Conservation (phyloP, 2,888 invertebrate species). For the Acholoe squamosa region DNA sequence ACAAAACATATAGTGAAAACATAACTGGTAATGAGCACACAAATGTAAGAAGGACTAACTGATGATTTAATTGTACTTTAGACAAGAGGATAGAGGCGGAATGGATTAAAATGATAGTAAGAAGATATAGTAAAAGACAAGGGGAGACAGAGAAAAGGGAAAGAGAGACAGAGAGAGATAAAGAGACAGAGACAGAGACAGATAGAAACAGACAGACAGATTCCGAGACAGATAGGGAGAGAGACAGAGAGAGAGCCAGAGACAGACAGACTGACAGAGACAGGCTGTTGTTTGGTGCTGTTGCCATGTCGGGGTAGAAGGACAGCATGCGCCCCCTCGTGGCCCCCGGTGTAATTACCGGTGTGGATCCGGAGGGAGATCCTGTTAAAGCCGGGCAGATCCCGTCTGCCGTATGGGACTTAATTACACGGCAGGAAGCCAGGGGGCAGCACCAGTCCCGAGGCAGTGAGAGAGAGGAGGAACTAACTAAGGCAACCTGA, state of each 20-base stretch:
- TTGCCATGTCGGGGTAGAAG: neutral
- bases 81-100: neutral
- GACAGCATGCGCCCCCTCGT: neutral
- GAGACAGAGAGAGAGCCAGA: neutral
- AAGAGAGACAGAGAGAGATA: neutral
- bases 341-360: conserved; percentile 26
- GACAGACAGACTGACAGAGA: neutral
- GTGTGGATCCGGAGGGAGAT: neutral
- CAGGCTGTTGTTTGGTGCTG: neutral
- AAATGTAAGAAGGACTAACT: no score
- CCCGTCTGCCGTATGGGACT: neutral
- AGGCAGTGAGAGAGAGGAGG: neutral
- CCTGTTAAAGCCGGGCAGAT: conserved; percentile 45
- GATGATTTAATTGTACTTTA: neutral
- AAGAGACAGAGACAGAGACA: neutral
- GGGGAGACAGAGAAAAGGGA: neutral
- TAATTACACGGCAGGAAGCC: conserved; percentile 45
- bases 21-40: no score
- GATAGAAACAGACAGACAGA: neutral
- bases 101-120: neutral
- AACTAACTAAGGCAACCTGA: no score
- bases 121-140: neutral
- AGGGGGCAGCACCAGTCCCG: neutral
- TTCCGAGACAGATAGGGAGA: neutral
- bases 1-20: no score